Percentiles rank a stretch among this genome's conserved stretches.
phyloP scores from a whole-genome alignment of 2,888 invertebrate genomes.

The Brenthis hecate region DNA sequence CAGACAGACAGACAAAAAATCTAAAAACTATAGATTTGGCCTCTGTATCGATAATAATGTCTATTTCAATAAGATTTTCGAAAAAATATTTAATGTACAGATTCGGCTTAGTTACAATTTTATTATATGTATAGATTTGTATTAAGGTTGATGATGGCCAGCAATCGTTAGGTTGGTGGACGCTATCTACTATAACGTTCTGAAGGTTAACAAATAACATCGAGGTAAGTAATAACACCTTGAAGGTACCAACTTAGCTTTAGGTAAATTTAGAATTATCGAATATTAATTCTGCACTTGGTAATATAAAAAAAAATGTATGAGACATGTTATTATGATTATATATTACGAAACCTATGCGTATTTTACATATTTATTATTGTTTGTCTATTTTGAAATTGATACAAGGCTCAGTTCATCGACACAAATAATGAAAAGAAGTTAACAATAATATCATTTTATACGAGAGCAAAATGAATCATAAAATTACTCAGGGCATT shows the following conservation, averaged over 20 bases:
- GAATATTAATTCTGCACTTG: slow-evolving; percentile 4
- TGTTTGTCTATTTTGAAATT: slow-evolving; percentile 1
- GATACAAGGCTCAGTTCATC: slow-evolving; percentile 9
- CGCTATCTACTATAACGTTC: slow-evolving; percentile 37
- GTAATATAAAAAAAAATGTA: slow-evolving; percentile 7
- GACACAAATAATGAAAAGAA: slow-evolving; percentile 14
- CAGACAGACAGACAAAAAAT: no score
- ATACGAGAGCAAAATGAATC: background rate
- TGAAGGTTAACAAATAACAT: slow-evolving; percentile 46
- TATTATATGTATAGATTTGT: no score
- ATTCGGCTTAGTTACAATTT: no score
- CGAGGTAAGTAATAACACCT: slow-evolving; percentile 40
- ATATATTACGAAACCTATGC: background rate
- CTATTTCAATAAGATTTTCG: no score
- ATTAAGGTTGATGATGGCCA: no score
- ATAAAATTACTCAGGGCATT: background rate
- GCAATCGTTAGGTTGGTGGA: slow-evolving; percentile 15
- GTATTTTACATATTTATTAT: slow-evolving; percentile 1
- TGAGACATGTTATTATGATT: slow-evolving; percentile 8
- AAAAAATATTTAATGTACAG: no score
- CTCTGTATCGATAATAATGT: no score
- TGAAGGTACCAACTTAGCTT: slow-evolving; percentile 42
- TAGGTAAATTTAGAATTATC: slow-evolving; percentile 1
- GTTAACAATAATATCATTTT: background rate
- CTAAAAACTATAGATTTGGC: no score